Base-by-base conservation (phyloP, 2,797 vertebrate species). In the Channa striata region DNA sequence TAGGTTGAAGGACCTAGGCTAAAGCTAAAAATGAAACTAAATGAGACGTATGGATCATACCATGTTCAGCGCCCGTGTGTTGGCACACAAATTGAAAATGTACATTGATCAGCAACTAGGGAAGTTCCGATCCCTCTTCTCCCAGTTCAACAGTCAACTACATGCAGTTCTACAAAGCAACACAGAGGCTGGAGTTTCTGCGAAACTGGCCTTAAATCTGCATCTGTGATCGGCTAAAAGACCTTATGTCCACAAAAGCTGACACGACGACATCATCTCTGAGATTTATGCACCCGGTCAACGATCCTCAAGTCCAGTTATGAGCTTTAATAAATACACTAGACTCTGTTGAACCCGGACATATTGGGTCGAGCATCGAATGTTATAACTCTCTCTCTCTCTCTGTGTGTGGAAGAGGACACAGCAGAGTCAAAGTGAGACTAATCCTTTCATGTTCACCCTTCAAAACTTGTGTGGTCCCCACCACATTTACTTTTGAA, bases 351-450 rank as follows among this genome's bases (percentile, higher is more conserved):
- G 70, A 87, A 65, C 46, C 17, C 6, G 1, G 43, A 48, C 36
- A 43, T 34, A 20, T 52, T 11, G 16, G 75, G 66, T 72, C 64
- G 53, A 56, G 21, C 17, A 68, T 53, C 48, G 67, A 59, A 47
- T 66, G 50, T 74, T 71, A 67, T 44, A 82, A 48, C 63, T 36
- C 2, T 1, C 9, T 39, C 39, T 53, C 3, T 64, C 54, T n/a
- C 78, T 74, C 56, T 85, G 21, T 46, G 53, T n/a, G n/a, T n/a
- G n/a, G n/a, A n/a, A n/a, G 74, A 84, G 69, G 66, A 83, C 74
- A 66, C 2, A 48, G 42, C 82, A 48, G 81, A 81, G 80, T 83
- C 57, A 75, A 58, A 59, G 59, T 68, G 72, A 63, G 47, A 73
- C 34, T 20, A 59, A 52, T 77, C 56, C 62, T 58, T 65, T 37